phyloP scores from a whole-genome alignment of 2,113 vertebrate genomes.

The Gallinago undulata region DNA sequence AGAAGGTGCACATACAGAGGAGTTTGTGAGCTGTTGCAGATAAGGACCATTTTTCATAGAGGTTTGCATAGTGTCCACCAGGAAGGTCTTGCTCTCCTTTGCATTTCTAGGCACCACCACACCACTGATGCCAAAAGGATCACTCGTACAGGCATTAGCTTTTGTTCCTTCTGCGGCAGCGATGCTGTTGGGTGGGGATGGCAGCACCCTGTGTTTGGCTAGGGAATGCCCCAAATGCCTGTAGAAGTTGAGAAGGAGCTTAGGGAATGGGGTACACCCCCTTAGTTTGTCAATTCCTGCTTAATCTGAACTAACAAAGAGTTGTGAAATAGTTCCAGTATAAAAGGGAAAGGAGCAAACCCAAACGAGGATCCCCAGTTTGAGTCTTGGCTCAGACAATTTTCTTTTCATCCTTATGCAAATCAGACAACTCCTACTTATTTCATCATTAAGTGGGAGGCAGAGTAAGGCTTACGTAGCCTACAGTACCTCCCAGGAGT shows the following conservation, averaged over 20 bases:
- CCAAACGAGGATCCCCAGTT: background rate
- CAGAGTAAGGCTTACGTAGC: conserved; percentile 37
- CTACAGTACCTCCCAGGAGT: conserved; percentile 44
- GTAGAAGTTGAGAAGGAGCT: background rate
- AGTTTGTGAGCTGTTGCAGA: background rate
- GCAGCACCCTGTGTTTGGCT: background rate
- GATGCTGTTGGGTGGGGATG: background rate
- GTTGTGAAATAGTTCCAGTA: background rate
- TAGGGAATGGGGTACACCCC: background rate
- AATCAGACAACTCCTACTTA: conserved; percentile 49
- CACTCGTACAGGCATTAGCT: accelerated
- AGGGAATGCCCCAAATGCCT: background rate
- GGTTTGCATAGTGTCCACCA: accelerated
- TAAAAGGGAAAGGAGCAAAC: background rate
- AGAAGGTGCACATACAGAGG: background rate
- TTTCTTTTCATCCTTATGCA: conserved; percentile 47
- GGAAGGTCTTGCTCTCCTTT: background rate
- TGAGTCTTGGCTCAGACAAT: background rate
- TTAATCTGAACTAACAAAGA: background rate
- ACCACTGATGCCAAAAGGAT: background rate
- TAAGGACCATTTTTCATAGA: background rate
- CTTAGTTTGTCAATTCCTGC: background rate
- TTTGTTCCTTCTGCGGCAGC: background rate
- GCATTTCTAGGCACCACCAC: background rate
- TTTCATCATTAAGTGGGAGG: conserved; percentile 49